Evolutionary conservation across 1,140 invertebrate species (phyloP).

Genomic region (Drosophila tani): DNA sequence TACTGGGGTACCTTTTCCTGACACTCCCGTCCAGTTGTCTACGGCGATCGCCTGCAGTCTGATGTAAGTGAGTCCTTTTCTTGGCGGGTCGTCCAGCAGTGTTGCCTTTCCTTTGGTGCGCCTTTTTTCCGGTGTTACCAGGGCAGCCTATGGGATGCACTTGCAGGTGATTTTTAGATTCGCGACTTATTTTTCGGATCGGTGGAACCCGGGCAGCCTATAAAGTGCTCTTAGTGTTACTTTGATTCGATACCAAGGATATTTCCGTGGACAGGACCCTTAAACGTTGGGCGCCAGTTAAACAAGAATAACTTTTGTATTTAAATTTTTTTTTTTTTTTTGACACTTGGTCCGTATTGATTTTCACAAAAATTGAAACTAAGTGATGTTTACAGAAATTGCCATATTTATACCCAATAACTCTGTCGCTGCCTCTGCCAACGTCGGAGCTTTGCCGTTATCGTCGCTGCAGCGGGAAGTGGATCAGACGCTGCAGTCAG

Average conservation of each 20-base stretch:
- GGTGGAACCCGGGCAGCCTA: too few relatives aligned
- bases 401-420: too few relatives aligned
- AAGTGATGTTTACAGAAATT: too few relatives aligned
- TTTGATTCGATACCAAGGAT: constrained; percentile 1
- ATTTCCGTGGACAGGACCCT: background rate
- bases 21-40: background rate
- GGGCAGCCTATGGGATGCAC: background rate
- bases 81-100: background rate
- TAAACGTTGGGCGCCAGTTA: background rate
- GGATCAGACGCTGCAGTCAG: too few relatives aligned
- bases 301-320: too few relatives aligned
- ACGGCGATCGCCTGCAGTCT: background rate
- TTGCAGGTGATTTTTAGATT: background rate
- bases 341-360: too few relatives aligned
- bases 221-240: background rate
- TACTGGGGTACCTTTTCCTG: constrained; percentile 1
- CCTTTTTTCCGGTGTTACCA: background rate
- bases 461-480: too few relatives aligned
- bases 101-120: too few relatives aligned
- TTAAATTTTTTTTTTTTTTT: too few relatives aligned
- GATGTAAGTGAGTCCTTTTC: constrained; percentile 1
- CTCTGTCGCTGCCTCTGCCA: too few relatives aligned
- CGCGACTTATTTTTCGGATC: background rate
- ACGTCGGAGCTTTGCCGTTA: too few relatives aligned
- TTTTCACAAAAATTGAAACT: too few relatives aligned